Percentiles rank a stretch among this genome's conserved stretches.
phyloP scores from a whole-genome alignment of 2,888 invertebrate genomes.

The Leptopilina myrica region DNA sequence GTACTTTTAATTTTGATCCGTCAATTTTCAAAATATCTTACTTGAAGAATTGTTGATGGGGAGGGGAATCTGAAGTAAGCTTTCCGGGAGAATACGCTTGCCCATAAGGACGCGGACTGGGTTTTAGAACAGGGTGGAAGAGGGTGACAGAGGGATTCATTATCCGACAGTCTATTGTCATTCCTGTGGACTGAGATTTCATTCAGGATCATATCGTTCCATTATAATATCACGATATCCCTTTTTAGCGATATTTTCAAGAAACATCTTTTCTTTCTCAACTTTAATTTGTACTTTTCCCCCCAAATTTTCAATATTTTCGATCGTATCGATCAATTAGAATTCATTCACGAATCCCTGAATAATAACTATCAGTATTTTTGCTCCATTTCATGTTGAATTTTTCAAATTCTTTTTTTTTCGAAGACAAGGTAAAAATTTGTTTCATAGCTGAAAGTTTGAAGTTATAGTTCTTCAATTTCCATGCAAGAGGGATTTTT shows the following conservation, averaged over 20 bases:
- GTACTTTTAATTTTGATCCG: background rate
- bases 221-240: slow-evolving; percentile 55
- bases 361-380: no score
- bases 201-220: slow-evolving; percentile 59
- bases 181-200: slow-evolving; percentile 71
- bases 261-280: slow-evolving; percentile 52
- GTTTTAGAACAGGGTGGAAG: slow-evolving; percentile 65
- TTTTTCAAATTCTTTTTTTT: no score
- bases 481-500: no score
- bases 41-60: background rate
- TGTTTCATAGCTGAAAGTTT: no score
- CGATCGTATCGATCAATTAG: no score
- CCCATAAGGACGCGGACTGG: slow-evolving; percentile 57
- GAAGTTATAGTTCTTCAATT: no score
- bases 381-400: no score
- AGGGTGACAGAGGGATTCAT: slow-evolving; percentile 70
- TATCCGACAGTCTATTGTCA: slow-evolving; percentile 74
- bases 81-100: slow-evolving; percentile 40
- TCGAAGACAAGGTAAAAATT: no score
- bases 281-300: slow-evolving; percentile 2
- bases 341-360: no score
- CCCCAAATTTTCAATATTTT: no score
- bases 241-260: slow-evolving; percentile 55
- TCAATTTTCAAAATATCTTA: slow-evolving; percentile 5
- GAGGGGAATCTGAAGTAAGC: slow-evolving; percentile 22